phyloP scores from a whole-genome alignment of 1,140 invertebrate genomes.

The Drosophila sulfurigaster region DNA sequence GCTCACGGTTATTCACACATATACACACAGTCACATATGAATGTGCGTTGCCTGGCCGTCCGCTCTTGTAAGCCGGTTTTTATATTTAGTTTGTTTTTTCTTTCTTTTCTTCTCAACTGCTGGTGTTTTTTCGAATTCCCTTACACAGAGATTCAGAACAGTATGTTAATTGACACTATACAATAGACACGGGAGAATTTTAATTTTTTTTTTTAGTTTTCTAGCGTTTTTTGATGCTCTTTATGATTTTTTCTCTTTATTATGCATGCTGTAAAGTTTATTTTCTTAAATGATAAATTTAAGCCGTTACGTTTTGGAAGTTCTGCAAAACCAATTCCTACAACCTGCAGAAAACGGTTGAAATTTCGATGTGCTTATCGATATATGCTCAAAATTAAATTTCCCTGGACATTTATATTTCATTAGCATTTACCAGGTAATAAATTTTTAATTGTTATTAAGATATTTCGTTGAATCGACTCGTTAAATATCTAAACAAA shows the following conservation, averaged over 20 bases:
- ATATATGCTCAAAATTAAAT: neutral
- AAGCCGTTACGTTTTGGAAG: conserved; percentile 2
- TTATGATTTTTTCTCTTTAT: neutral
- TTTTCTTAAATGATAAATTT: neutral
- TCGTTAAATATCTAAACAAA: conserved; percentile 21
- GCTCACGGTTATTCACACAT: conserved; percentile 9
- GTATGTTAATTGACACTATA: conserved; percentile 32
- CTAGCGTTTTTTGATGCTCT: neutral
- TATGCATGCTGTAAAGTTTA: neutral
- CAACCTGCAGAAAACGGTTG: neutral
- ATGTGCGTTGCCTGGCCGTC: conserved; percentile 35
- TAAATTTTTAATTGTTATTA: neutral
- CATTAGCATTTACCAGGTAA: conserved; percentile 1
- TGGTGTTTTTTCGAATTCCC: conserved; percentile 15
- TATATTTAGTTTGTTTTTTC: conserved; percentile 29
- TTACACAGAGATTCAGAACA: conserved; percentile 25
- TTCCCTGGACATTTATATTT: no score
- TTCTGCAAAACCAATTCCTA: neutral
- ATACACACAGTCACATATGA: conserved; percentile 19
- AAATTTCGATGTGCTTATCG: neutral
- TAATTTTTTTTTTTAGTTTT: conserved; percentile 1
- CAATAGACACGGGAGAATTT: conserved; percentile 10
- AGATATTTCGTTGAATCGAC: conserved; percentile 7
- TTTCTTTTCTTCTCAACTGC: conserved; percentile 21
- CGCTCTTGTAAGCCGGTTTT: conserved; percentile 72